Percentiles rank a stretch among this genome's conserved stretches.
phyloP scores from a whole-genome alignment of 2,113 vertebrate genomes.

The Setophaga petechia region DNA sequence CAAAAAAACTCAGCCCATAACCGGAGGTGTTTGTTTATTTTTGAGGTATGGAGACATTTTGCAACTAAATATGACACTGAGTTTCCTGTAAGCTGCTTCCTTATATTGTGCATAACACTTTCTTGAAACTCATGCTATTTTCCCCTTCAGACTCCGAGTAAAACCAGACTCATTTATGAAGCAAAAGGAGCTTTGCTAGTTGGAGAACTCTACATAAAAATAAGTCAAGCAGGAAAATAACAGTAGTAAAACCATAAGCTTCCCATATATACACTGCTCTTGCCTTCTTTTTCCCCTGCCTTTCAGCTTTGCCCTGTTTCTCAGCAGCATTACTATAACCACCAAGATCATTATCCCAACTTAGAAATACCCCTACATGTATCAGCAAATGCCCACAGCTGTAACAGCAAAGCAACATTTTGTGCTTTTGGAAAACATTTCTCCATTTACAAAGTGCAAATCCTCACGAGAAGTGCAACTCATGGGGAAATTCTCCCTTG shows the following conservation, averaged over 20 bases:
- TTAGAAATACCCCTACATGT: background rate
- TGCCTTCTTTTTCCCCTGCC: background rate
- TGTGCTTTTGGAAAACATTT: background rate
- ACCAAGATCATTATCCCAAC: rapidly evolving
- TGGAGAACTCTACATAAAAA: background rate
- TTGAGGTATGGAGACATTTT: constrained; percentile 42
- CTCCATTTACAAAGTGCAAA: background rate
- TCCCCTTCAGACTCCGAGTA: background rate
- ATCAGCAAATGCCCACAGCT: background rate
- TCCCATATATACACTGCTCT: background rate
- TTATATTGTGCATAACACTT: background rate
- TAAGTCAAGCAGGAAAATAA: background rate
- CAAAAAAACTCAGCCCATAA: background rate
- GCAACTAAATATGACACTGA: constrained; percentile 16
- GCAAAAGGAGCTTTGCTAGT: constrained; percentile 6
- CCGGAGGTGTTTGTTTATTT: constrained; percentile 48
- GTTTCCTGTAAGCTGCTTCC: constrained; percentile 51
- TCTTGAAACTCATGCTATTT: background rate
- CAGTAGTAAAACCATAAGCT: background rate
- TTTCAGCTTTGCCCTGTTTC: background rate
- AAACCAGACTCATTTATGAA: constrained; percentile 30
- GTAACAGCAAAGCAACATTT: background rate
- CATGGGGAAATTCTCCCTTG: background rate
- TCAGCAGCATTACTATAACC: background rate
- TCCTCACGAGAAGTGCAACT: rapidly evolving